These are phyloP conservation scores for Pristionchus arcanus DNA, from an alignment of 2,888 invertebrate genomes.

Conservation along the genomic window DNA sequence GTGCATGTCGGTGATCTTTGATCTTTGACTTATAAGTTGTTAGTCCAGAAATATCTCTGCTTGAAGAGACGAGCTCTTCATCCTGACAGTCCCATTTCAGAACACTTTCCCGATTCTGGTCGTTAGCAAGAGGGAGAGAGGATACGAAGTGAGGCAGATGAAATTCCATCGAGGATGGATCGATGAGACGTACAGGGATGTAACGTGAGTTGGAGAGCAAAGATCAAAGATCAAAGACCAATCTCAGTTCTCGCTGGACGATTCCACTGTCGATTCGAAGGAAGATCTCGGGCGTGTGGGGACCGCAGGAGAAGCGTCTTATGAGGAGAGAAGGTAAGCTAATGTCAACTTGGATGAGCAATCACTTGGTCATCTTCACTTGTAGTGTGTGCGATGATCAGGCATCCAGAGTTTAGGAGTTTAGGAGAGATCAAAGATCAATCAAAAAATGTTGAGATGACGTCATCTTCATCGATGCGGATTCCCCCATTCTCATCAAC, in stretches of 20 bases:
- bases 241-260: constrained; percentile 22
- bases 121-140: background rate
- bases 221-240: constrained; percentile 1
- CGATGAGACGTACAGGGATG: constrained; percentile 19
- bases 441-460: background rate
- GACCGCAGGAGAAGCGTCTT: background rate
- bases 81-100: background rate
- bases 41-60: no score
- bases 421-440: no score
- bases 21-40: background rate
- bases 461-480: constrained; percentile 30
- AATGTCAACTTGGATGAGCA: no score
- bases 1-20: background rate
- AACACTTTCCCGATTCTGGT: constrained; percentile 5
- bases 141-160: constrained; percentile 13
- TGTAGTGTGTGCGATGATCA: no score
- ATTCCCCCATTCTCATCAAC: constrained; percentile 15
- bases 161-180: constrained; percentile 17
- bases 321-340: constrained; percentile 5
- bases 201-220: background rate
- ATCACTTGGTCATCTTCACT: no score
- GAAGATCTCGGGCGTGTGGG: constrained; percentile 20
- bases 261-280: constrained; percentile 25
- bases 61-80: background rate
- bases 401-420: no score